Evolutionary conservation across 2,797 vertebrate species (phyloP), one percentile per base, ranked within the genome.

Genomic region (Sebastes iracundus): DNA sequence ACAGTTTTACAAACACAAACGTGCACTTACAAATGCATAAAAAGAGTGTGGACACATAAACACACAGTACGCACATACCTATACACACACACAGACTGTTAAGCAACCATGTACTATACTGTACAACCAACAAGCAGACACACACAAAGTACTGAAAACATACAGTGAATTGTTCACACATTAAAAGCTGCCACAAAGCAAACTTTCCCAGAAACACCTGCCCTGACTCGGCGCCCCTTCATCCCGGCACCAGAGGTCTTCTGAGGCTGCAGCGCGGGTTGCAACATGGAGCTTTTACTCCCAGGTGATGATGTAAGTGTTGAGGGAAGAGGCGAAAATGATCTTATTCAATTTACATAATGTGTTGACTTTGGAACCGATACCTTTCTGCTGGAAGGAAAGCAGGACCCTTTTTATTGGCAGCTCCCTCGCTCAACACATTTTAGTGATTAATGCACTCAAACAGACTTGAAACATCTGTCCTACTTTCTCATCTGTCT

Each of bases 351-450:
- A 93, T 95, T 92, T 92, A 92, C 90, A 93, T 94, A 95, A 94
- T 94, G 90, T 95, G 93, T 94, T 95, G 93, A 94, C 91, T 93
- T 94, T 94, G 94, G 93, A 94, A 91, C 20, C 0, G 74, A 88
- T 80, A 85, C 72, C 74, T 6, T 81, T 91, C 81, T 77, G 87
- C 85, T 91, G 90, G 88, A 93, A 85, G 77, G 80, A 84, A 73
- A 63, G 80, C 88, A 83, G 72, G 79, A 23, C 70, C 35, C 80
- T 79, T 89, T 89, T 90, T 83, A 81, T 75, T 93, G 91, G 90
- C 93, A 88, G 87, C 90, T 56, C 80, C 82, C 68, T 80, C 56
- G 32, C 85, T 86, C 85, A 32, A 83, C 91, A 93, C 92, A 87
- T 93, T 94, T 91, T 79, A 92, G 71, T 92, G 89, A 95, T 94